Conservation (phyloP, 2,113 vertebrate species). For the Tragelaphus buxtoni region DNA sequence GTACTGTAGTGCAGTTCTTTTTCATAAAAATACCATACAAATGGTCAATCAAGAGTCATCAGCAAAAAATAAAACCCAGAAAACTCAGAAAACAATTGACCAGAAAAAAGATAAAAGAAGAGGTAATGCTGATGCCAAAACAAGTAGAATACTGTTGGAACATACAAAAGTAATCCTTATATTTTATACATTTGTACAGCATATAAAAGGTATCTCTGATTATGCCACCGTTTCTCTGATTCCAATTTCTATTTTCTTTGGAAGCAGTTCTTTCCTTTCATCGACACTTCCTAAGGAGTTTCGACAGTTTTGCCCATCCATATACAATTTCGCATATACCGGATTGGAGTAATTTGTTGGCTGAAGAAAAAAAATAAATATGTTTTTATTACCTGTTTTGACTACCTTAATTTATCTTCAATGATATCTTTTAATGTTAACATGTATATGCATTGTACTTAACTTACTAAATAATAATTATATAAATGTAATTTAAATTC, state of each 20-base stretch:
- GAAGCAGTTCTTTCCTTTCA: slow-evolving; percentile 99
- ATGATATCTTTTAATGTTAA: neutral
- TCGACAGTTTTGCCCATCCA: slow-evolving; percentile 96
- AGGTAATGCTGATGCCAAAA: slow-evolving; percentile 94
- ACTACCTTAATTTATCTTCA: neutral
- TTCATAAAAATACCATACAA: slow-evolving; percentile 92
- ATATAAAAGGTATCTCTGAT: slow-evolving; percentile 94
- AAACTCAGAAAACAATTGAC: slow-evolving; percentile 82
- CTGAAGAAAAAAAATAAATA: slow-evolving; percentile 78
- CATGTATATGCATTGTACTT: neutral
- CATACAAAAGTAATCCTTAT: slow-evolving; percentile 96
- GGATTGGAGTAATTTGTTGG: slow-evolving; percentile 98
- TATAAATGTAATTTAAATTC: neutral
- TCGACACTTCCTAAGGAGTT: slow-evolving; percentile 97
- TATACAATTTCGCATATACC: slow-evolving; percentile 97
- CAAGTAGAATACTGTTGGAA: slow-evolving; percentile 92
- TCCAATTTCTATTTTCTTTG: slow-evolving; percentile 99
- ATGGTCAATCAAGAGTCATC: slow-evolving; percentile 88
- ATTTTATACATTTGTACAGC: slow-evolving; percentile 97
- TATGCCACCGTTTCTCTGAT: slow-evolving; percentile 99
- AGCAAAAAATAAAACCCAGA: slow-evolving; percentile 83
- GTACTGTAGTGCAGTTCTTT: slow-evolving; percentile 90
- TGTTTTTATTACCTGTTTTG: neutral
- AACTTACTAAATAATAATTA: neutral
- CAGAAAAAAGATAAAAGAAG: slow-evolving; percentile 78